Percentiles rank a stretch among this genome's conserved stretches.
Conservation (phyloP, 92 coral and sea anemone species). For the Porites evermanni region DNA sequence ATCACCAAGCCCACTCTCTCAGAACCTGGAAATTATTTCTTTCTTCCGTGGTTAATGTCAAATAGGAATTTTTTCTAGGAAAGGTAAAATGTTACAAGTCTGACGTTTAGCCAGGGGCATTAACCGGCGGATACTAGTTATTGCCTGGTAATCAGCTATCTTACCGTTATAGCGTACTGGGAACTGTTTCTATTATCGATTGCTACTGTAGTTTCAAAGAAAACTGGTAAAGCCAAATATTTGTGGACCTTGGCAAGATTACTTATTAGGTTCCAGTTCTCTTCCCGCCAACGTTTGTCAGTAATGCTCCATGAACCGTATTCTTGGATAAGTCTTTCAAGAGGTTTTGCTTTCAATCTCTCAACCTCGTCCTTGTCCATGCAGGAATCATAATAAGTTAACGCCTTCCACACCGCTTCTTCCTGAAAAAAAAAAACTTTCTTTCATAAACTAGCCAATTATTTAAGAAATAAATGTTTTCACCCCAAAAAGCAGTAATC, state of each 20-base stretch:
- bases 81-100: not conserved
- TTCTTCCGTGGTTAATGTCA: too few relatives aligned
- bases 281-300: conserved; percentile 71
- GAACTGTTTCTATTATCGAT: conserved; percentile 79
- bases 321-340: conserved; percentile 58
- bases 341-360: conserved; percentile 63
- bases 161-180: conserved; percentile 68
- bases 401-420: conserved; percentile 86
- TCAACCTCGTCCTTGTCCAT: conserved; percentile 76
- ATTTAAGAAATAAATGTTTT: too few relatives aligned
- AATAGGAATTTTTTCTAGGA: too few relatives aligned
- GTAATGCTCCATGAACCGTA: conserved; percentile 94
- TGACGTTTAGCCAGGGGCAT: too few relatives aligned
- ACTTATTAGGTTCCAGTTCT: conserved; percentile 71
- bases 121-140: not conserved
- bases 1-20: too few relatives aligned
- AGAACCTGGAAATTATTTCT: too few relatives aligned
- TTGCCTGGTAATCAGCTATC: not conserved
- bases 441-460: too few relatives aligned
- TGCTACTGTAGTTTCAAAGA: conserved; percentile 52
- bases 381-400: conserved; percentile 86
- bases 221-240: conserved; percentile 59
- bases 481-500: too few relatives aligned
- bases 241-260: conserved; percentile 71
- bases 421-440: conserved; percentile 49